phyloP scores from a whole-genome alignment of 2,888 invertebrate species.

The Criorhina ranunculi region DNA sequence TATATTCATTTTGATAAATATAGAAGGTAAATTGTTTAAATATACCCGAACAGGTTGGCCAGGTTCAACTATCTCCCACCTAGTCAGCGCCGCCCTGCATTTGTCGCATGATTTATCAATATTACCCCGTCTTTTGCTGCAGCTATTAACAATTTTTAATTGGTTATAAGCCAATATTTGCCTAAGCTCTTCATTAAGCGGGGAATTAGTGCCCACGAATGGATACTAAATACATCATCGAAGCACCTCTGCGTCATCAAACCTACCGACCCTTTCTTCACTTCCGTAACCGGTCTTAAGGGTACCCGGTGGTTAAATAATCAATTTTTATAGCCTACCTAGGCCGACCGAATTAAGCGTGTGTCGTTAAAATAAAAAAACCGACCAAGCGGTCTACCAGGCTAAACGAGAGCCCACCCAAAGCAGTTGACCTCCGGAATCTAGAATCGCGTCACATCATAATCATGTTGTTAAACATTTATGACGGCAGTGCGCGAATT shows the following conservation, averaged over 20 bases:
- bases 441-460: conserved; percentile 63
- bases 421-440: conserved; percentile 73
- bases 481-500: conserved; percentile 68
- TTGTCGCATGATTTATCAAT: not conserved
- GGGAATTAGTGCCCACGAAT: not conserved
- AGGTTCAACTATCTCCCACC: conserved; percentile 33
- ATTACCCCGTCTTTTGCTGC: not conserved
- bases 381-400: not conserved
- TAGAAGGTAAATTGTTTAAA: conserved; percentile 52
- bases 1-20: conserved; percentile 55
- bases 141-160: not conserved
- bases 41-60: conserved; percentile 60
- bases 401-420: conserved; percentile 28
- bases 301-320: conserved; percentile 18
- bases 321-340: conserved; percentile 1
- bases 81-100: conserved; percentile 1
- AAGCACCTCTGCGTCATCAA: not conserved
- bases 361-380: conserved; percentile 7
- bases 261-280: conserved; percentile 12
- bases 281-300: not conserved
- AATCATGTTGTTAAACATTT: conserved; percentile 64
- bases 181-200: not conserved
- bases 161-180: not conserved
- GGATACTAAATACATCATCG: conserved; percentile 13
- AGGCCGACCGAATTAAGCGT: conserved; percentile 12